Percentiles rank a stretch among this genome's conserved stretches.
These are phyloP conservation scores for Panthera leo DNA, from an alignment of 2,113 vertebrate species.

Conservation along the genomic window DNA sequence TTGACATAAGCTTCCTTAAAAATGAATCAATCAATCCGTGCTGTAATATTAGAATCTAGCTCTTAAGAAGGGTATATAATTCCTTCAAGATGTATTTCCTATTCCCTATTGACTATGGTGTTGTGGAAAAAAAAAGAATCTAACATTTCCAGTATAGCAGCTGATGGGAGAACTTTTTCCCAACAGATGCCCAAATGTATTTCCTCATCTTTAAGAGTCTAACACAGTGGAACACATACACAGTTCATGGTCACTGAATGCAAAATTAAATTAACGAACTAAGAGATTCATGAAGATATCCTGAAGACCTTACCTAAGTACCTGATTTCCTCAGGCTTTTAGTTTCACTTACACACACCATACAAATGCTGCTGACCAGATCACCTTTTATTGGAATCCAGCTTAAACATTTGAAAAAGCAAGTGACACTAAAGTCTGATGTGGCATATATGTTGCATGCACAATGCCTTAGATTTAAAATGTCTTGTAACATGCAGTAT, in stretches of 20 bases:
- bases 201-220: neutral
- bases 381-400: neutral
- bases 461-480: neutral
- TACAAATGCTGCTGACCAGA: neutral
- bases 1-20: slow-evolving; percentile 96
- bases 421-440: neutral
- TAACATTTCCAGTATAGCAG: slow-evolving; percentile 66
- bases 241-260: neutral
- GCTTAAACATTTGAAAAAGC: slow-evolving; percentile 13
- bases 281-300: neutral
- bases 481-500: neutral
- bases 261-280: neutral
- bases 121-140: neutral
- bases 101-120: slow-evolving; percentile 74
- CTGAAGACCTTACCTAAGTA: neutral
- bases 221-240: neutral
- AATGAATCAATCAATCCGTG: slow-evolving; percentile 95
- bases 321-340: neutral
- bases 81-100: slow-evolving; percentile 92
- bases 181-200: neutral
- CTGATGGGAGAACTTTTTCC: slow-evolving; percentile 70
- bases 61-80: slow-evolving; percentile 92
- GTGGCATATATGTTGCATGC: neutral
- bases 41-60: slow-evolving; percentile 91
- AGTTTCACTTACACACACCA: neutral